Evolutionary conservation across 2,888 invertebrate species (phyloP).

Genomic region (Cotesia congregata): DNA sequence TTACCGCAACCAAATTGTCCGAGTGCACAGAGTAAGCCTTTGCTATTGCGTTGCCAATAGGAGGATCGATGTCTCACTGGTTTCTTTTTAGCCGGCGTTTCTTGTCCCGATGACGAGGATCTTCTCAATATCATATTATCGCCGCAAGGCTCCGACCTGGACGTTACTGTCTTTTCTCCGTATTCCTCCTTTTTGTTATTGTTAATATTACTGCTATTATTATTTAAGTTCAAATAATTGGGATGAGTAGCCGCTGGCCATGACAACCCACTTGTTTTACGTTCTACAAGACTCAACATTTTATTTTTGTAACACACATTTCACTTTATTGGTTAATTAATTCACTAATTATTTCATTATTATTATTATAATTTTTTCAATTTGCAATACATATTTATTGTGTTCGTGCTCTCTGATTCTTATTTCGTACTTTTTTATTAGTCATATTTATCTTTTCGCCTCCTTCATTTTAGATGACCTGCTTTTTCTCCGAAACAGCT

Average conservation of each 20-base stretch:
- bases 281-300: constrained; percentile 61
- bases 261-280: constrained; percentile 60
- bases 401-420: not conserved
- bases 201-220: not conserved
- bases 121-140: constrained; percentile 44
- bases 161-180: constrained; percentile 45
- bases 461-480: not conserved
- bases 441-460: not conserved
- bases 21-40: constrained; percentile 61
- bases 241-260: constrained; percentile 56
- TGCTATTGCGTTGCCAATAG: constrained; percentile 59
- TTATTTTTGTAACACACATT: constrained; percentile 25
- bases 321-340: not conserved
- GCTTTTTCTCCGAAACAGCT: too few species aligned
- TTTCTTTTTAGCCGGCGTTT: constrained; percentile 16
- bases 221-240: constrained; percentile 48
- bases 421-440: not conserved
- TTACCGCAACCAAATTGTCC: constrained; percentile 61
- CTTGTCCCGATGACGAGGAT: constrained; percentile 33
- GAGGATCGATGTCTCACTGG: constrained; percentile 47
- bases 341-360: not conserved
- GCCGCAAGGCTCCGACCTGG: not conserved
- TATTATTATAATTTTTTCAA: not conserved
- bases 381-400: not conserved
- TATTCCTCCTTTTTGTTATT: constrained; percentile 19